Conservation (phyloP, 2,797 vertebrate species). For the Myotis myotis region DNA sequence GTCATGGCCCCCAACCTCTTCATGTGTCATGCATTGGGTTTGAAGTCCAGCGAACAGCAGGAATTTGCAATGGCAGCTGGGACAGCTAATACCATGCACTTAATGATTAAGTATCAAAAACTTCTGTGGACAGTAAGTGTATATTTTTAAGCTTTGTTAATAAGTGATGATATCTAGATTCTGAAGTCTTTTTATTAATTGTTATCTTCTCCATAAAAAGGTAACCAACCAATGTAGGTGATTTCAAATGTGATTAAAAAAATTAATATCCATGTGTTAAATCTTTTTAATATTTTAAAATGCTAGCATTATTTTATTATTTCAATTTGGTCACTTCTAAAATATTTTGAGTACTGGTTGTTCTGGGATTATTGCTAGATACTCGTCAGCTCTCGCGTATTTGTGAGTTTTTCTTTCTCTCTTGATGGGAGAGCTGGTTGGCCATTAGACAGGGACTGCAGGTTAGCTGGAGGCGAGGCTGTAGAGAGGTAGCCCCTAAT, state of each 20-base stretch:
- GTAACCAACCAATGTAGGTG: background rate
- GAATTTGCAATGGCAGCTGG: slow-evolving; percentile 93
- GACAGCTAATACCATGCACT: slow-evolving; percentile 92
- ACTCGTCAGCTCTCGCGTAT: background rate
- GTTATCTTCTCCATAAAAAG: slow-evolving; percentile 14
- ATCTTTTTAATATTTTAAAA: background rate
- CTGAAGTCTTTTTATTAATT: background rate
- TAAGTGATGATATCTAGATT: background rate
- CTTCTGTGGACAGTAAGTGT: slow-evolving; percentile 95
- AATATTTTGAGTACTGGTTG: background rate
- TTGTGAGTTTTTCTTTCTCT: background rate
- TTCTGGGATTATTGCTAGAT: background rate
- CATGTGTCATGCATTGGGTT: slow-evolving; percentile 90
- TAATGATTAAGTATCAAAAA: slow-evolving; percentile 94
- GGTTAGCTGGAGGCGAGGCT: background rate
- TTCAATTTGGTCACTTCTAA: background rate
- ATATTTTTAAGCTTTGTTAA: background rate
- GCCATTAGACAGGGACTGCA: background rate
- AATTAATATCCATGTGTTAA: background rate
- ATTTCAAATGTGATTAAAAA: background rate
- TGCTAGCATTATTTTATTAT: background rate
- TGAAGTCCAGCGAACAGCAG: slow-evolving; percentile 90
- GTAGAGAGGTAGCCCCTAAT: background rate
- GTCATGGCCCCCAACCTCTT: slow-evolving; percentile 99
- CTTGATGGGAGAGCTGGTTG: background rate